Evolutionary conservation across 2,797 vertebrate genomes (phyloP), one percentile per base, ranked within the genome.

Genomic region (Alosa sapidissima): DNA sequence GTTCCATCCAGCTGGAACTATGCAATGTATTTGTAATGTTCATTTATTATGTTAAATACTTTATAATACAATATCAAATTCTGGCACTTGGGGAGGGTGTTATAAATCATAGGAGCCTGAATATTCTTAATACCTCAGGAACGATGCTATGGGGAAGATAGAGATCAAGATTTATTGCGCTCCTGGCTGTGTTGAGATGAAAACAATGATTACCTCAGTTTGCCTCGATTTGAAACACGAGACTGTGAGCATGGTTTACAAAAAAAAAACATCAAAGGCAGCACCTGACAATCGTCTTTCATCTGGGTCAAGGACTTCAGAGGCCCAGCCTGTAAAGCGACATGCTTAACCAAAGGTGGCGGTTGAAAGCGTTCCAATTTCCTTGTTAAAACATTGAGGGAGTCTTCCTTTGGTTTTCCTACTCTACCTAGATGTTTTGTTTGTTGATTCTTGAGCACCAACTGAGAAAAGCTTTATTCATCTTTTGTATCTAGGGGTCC

Each of bases 261-360:
- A 91, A 92, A 92, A 89, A 92, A 93, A 93, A 90, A 94, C 91
- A 92, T 94, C 91, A 95, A 93, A 93, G 90, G 68, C 78, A 86
- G 83, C 87, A 88, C 87, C 88, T 81, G 52, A 90, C 89, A 89
- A 93, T 83, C 87, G 88, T 54, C 93, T 92, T 94, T 93, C 89
- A 93, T 95, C 91, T 93, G 90, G 87, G 92, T 94, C 92, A 91
- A 93, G 89, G 91, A 91, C 90, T 88, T 89, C 83, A 81, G 85
- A 87, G 85, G 89, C 87, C 68, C 89, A 89, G 91, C 88, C 84
- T 92, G 90, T 90, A 90, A 91, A 92, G 90, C 84, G 88, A 86
- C 92, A 81, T 87, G 87, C 89, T 93, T 93, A 86, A 91, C 86
- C 88, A 86, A 90, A 89, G 90, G 92, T 84, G 88, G 89, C 87